A percentile compares a stretch with the other conserved stretches of the same genome.
Evolutionary conservation across 2,797 vertebrate genomes (phyloP).

Genomic region (Sebastes miniatus): DNA sequence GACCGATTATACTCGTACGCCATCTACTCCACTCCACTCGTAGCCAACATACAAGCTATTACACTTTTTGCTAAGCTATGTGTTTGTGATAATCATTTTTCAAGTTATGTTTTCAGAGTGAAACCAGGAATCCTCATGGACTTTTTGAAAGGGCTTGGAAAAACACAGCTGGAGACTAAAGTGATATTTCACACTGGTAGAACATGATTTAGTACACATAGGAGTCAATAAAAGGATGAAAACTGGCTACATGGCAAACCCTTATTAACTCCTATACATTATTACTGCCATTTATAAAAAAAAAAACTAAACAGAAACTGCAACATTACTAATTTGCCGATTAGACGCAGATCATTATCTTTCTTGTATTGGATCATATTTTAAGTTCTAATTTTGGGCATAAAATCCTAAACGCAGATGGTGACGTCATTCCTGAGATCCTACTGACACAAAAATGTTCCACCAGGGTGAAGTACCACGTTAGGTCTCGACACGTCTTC

Average conservation of each 20-base stretch:
- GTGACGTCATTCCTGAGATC: constrained; percentile 14
- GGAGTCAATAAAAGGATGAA: neutral
- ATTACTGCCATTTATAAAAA: neutral
- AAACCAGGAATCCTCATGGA: constrained; percentile 75
- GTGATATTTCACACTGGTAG: constrained; percentile 30
- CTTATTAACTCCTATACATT: neutral
- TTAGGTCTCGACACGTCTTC: constrained; percentile 44
- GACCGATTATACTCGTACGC: constrained; percentile 59
- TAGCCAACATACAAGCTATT: constrained; percentile 52
- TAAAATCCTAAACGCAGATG: neutral
- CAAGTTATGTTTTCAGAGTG: constrained; percentile 72
- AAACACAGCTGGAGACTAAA: constrained; percentile 39
- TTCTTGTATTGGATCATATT: neutral
- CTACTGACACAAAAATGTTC: constrained; percentile 35
- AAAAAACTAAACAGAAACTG: neutral
- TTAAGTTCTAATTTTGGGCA: neutral
- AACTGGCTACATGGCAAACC: neutral
- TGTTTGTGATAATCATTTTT: constrained; percentile 65
- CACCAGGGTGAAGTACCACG: constrained; percentile 46
- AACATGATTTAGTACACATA: constrained; percentile 22
- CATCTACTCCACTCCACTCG: constrained; percentile 42
- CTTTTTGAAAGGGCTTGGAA: constrained; percentile 63
- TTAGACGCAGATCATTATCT: neutral
- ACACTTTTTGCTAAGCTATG: constrained; percentile 63
- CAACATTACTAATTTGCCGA: neutral